Evolutionary conservation across 1,140 invertebrate genomes (phyloP), one percentile per base, ranked within the genome.

Genomic region (Drosophila ficusphila): DNA sequence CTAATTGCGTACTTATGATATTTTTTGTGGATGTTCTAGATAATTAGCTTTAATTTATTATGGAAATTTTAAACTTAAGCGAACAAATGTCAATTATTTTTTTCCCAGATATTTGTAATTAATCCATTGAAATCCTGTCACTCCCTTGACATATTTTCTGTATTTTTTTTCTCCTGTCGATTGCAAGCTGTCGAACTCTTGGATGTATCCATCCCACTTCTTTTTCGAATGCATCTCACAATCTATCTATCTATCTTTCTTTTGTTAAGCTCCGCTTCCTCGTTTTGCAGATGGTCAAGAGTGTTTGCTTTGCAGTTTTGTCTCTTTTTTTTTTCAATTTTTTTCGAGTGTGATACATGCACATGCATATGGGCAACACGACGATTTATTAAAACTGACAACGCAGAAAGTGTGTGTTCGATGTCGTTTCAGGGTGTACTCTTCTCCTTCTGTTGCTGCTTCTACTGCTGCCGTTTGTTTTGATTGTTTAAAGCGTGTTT

Each of bases 381-480:
- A 47, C 44, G 68, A 71, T 71, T 71, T 71, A 71, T 71, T 71
- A 58, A 71, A 71, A 68, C 68, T 58, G 68, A 71, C 68, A 71
- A 42, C 31, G 68, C 44, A 31, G 38, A 57, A 48, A 44, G 34
- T 52, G 61, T 49, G 41, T 36, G 31, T 47, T 38, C 12, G 14
- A 39, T 34, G 34, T 25, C 18, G 9, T 39, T 7, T 3, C 34
- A 9, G 34, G 12, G 14, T 18, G 34, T n/a, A n/a, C n/a, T n/a
- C n/a, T n/a, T n/a, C n/a, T n/a, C n/a, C n/a, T n/a, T n/a, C 14
- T 19, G 16, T 11, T 41, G 9, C 11, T 19, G 38, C 19, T 41
- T 16, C 39, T 21, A 18, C 27, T 33, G 12, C 19, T 62, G 47
- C 36, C 36, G 51, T 54, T 71, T 71, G 65, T 71, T 69, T 71